phyloP scores from a whole-genome alignment of 1,140 invertebrate species.

The Drosophila azteca region DNA sequence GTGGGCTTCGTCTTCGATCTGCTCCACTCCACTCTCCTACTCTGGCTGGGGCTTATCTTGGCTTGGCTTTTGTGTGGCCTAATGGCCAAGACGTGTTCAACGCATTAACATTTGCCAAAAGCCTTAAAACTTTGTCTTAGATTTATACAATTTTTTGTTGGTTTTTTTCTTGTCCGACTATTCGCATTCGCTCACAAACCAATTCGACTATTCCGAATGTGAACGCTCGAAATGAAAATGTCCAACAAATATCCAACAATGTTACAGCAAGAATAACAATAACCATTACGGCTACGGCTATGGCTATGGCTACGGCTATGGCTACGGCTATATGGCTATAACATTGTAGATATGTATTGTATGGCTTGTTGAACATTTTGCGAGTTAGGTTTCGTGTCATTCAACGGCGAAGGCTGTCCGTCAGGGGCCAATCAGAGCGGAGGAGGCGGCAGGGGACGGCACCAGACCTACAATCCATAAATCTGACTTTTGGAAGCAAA shows the following conservation, averaged over 20 bases:
- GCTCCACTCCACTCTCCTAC: not conserved
- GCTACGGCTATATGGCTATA: conserved; percentile 13
- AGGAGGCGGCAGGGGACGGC: too few species aligned
- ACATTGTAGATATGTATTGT: conserved; percentile 23
- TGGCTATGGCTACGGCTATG: conserved; percentile 1
- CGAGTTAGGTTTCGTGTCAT: too few species aligned
- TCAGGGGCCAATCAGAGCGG: too few species aligned
- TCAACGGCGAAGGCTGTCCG: too few species aligned
- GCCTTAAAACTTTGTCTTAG: conserved; percentile 70
- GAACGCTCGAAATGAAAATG: conserved; percentile 41
- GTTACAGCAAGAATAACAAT: conserved; percentile 33
- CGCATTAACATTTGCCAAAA: conserved; percentile 71
- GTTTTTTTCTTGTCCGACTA: conserved; percentile 29
- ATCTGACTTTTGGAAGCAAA: too few species aligned
- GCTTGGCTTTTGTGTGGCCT: conserved; percentile 29
- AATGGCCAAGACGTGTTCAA: conserved; percentile 80
- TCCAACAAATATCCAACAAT: conserved; percentile 50
- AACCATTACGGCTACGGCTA: not conserved
- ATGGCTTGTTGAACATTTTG: too few species aligned
- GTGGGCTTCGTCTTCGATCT: conserved; percentile 29
- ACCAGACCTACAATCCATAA: too few species aligned
- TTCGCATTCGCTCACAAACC: conserved; percentile 6
- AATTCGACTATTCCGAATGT: not conserved
- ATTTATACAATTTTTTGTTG: conserved; percentile 55
- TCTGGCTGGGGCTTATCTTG: conserved; percentile 5